Evolutionary conservation across 2,113 vertebrate species (phyloP).

Genomic region (Chaetops frenatus): DNA sequence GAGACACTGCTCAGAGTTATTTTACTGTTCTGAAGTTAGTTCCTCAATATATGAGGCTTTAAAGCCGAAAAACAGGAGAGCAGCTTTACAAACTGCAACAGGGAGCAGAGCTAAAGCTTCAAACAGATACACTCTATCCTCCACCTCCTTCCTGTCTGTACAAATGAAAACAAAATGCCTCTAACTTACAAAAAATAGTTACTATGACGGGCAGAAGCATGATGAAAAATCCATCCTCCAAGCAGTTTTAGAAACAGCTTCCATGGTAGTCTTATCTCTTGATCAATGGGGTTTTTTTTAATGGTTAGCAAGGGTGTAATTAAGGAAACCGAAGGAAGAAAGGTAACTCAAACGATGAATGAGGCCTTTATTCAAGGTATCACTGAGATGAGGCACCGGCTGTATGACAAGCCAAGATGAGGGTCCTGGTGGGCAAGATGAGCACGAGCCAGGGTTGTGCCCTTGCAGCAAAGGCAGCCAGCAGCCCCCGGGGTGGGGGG

Average conservation of each 20-base stretch:
- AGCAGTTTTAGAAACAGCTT: not conserved
- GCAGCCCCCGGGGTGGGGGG: not conserved
- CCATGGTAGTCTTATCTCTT: not conserved
- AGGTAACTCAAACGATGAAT: not conserved
- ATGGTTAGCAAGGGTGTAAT: not conserved
- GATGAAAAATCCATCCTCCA: not conserved
- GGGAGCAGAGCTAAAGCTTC: not conserved
- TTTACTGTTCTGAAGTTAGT: not conserved
- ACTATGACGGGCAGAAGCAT: not conserved
- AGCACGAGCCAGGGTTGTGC: accelerated
- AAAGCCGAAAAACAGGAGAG: not conserved
- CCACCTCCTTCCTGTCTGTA: not conserved
- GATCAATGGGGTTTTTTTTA: not conserved
- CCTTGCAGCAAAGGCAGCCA: accelerated
- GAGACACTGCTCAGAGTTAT: not conserved
- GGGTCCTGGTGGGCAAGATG: not conserved
- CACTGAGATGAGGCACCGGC: not conserved
- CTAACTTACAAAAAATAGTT: not conserved
- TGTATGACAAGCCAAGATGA: not conserved
- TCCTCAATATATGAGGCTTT: not conserved
- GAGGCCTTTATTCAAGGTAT: not conserved
- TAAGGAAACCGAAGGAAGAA: not conserved
- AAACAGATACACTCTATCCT: not conserved
- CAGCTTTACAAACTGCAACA: not conserved
- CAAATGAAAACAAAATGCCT: not conserved